Base-by-base conservation (phyloP, 2,888 invertebrate genomes). In the Apodemia mormo region DNA sequence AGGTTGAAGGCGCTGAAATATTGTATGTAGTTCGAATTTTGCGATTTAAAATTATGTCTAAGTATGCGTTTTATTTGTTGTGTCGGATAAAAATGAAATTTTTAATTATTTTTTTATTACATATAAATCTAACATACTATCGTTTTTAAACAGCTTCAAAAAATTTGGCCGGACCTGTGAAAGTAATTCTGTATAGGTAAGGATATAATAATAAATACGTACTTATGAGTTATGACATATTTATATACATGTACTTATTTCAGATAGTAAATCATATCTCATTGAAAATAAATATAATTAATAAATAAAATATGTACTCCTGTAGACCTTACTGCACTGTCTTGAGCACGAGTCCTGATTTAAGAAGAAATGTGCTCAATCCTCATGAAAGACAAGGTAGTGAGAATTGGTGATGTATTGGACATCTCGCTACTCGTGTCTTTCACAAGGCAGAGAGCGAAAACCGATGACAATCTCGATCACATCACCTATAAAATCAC, bases 391-490 rank as follows among this genome's bases (percentile, higher is more conserved):
- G 98, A 98, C 98, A 98, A 97, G 97, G 97, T 97, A 98, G 98
- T 97, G 97, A 98, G 98, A 94, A 91, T 87, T 88, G 85, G 83
- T 87, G 88, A 87, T 88, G 93, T 90, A 89, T 94, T 94, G 81
- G 88, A 93, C 98, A 98, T 98, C 98, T 98, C 98, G 97, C 97
- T 98, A 98, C 98, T 97, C 97, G 97, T 97, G 98, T 98, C 98
- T 98, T 98, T 98, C 98, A 98, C 90, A 94, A 87, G 94, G 96
- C 90, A 94, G 92, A 89, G 89, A 89, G 92, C 92, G 82, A 71
- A 30, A 56, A 49, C 72, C 68, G 66, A 49, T 56, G 66, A 30
- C 12, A 49, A 37, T 37, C 49, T 49, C 64, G 49, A 65, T 7
- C 66, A 49, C 33, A 37, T 14, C 45, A 37, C 54, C 56, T 69